Base-by-base conservation (phyloP, 2,888 invertebrate genomes). In the Netelia melanura region DNA sequence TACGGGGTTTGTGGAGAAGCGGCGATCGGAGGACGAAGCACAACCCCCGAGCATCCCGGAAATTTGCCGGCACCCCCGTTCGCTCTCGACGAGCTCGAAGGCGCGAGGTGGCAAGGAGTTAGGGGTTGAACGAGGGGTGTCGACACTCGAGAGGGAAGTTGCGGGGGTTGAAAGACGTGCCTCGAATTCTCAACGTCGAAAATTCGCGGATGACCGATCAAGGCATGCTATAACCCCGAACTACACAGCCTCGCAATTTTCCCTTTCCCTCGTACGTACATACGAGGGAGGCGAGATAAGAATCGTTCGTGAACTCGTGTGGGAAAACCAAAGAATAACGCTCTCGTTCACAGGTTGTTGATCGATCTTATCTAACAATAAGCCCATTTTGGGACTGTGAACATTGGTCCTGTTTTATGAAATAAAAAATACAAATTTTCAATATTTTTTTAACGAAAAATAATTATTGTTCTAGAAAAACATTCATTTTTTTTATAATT, bases 321-420 rank as follows among this genome's bases (percentile, higher is more conserved):
- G 58, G 17, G n/a, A 9, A 65, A 30, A 10, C 17, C 52, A n/a
- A 25, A 54, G 23, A 52, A 1, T 23, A 75, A 81, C 81, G 68
- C 76, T 83, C 84, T 71, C 78, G 89, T 89, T 88, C 89, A 90
- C 90, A 89, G 90, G 89, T 90, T 89, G 90, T 86, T 88, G 89
- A 87, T 76, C 74, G 70, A 71, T 71, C 81, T 88, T 81, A 86
- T 83, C 85, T 86, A 87, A 88, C 87, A 80, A 30, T 30, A 30
- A 38, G 38, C 86, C 48, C 48, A 48, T 48, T 14, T 48, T 14
- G 14, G 1, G 3, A 48, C 38, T 38, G 21, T 5, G 30, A 30
- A 5, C 5, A 30, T 3, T 43, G 56, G 8, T 21, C 38, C 38
- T 17, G 52, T 21, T 25, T 43, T 77, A 38, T 56, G 17, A 6